phyloP scores from a whole-genome alignment of 2,797 vertebrate species.

The Synaphobranchus kaupii region DNA sequence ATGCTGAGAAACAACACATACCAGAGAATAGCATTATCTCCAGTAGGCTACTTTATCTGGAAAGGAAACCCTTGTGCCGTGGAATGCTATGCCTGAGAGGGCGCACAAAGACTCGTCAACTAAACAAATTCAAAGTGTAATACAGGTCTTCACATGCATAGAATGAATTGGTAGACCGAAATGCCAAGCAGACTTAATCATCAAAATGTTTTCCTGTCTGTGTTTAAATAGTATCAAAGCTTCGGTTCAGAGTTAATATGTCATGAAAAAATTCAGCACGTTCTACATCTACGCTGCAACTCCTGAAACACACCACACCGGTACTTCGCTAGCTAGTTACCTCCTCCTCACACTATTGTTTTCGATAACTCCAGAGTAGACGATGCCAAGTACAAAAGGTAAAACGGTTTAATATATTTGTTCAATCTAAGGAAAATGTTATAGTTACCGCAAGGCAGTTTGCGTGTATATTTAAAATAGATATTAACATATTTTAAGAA shows the following conservation, averaged over 20 bases:
- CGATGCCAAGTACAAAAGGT: conserved; percentile 32
- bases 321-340: conserved; percentile 6
- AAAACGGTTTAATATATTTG: neutral
- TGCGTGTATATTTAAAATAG: neutral
- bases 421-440: neutral
- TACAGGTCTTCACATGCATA: neutral
- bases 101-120: neutral
- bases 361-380: conserved; percentile 59
- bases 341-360: conserved; percentile 58
- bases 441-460: neutral
- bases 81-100: neutral
- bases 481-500: neutral
- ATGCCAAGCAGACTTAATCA: neutral
- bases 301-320: conserved; percentile 31
- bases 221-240: neutral
- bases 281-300: neutral
- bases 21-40: neutral
- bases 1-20: no score
- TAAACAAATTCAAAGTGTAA: neutral
- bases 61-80: neutral
- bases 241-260: neutral
- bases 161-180: neutral
- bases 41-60: neutral
- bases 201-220: neutral
- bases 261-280: neutral